Conservation (phyloP, 2,888 invertebrate genomes). For the Lysandra bellargus region DNA sequence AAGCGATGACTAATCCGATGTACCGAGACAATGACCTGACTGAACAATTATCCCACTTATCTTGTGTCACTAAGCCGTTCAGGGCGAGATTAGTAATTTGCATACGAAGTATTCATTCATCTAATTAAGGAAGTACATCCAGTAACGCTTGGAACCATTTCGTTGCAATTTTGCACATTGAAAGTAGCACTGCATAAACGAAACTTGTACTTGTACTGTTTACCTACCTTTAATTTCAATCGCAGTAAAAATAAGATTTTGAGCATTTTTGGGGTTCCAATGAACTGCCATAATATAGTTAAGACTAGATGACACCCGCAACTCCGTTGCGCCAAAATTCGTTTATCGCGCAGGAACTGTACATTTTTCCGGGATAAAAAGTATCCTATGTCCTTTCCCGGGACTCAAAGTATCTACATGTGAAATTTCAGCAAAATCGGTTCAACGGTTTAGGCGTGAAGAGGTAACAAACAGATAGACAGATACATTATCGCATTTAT, state of each 20-base stretch:
- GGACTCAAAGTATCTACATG: too few relatives aligned
- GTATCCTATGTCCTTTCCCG: too few relatives aligned
- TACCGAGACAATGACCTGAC: constrained; percentile 23
- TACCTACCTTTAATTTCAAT: background rate
- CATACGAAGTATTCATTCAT: background rate
- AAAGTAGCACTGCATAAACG: background rate
- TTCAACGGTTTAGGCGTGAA: too few relatives aligned
- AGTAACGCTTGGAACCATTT: background rate
- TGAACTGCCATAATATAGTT: too few relatives aligned
- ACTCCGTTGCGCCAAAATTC: too few relatives aligned
- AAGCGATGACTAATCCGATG: constrained; percentile 29
- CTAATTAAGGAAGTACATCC: background rate
- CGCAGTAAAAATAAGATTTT: background rate
- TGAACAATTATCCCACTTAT: constrained; percentile 26
- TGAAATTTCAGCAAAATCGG: too few relatives aligned
- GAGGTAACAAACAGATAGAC: too few relatives aligned
- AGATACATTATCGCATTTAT: too few relatives aligned
- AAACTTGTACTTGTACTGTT: background rate
- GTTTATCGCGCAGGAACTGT: too few relatives aligned
- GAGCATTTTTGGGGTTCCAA: background rate
- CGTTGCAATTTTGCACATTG: background rate
- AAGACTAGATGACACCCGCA: too few relatives aligned
- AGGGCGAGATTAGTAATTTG: constrained; percentile 4
- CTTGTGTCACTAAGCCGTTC: background rate
- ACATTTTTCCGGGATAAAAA: too few relatives aligned